phyloP scores from a whole-genome alignment of 2,113 vertebrate species.

The Calyptommatus sinebrachiatus region DNA sequence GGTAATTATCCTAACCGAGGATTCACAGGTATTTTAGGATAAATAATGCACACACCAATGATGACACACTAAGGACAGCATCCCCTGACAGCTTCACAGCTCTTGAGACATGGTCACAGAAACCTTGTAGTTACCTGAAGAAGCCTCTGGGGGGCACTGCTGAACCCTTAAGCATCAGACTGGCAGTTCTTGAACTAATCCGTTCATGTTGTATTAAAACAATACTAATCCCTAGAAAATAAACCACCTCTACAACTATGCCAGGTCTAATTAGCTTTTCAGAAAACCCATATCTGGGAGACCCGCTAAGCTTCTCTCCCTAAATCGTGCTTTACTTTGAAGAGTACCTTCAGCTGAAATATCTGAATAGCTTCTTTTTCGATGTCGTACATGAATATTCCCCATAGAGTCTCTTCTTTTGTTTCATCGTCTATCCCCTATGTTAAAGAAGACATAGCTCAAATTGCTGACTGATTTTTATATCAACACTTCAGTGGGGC shows the following conservation, averaged over 20 bases:
- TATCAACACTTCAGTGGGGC: background rate
- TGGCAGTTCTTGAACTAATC: background rate
- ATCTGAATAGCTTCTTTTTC: conserved; percentile 34
- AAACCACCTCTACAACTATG: background rate
- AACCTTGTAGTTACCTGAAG: no score
- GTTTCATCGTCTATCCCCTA: conserved; percentile 33
- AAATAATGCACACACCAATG: no score
- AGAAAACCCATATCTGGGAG: no score
- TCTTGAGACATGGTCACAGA: no score
- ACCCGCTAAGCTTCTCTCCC: no score
- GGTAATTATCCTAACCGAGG: no score
- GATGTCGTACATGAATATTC: conserved; percentile 34
- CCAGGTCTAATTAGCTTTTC: background rate
- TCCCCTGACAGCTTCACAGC: no score
- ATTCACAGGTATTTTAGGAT: no score
- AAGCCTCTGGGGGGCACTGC: no score
- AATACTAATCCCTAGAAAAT: background rate
- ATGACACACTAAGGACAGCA: no score
- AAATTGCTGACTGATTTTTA: background rate
- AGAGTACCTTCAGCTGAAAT: conserved; percentile 33
- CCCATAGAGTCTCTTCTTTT: conserved; percentile 22
- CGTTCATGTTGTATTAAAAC: background rate
- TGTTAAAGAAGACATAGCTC: background rate
- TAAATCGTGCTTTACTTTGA: background rate
- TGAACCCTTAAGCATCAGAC: no score